These are phyloP conservation scores for Tychaedon coryphoeus DNA, from an alignment of 2,113 vertebrate species.

Conservation along the genomic window DNA sequence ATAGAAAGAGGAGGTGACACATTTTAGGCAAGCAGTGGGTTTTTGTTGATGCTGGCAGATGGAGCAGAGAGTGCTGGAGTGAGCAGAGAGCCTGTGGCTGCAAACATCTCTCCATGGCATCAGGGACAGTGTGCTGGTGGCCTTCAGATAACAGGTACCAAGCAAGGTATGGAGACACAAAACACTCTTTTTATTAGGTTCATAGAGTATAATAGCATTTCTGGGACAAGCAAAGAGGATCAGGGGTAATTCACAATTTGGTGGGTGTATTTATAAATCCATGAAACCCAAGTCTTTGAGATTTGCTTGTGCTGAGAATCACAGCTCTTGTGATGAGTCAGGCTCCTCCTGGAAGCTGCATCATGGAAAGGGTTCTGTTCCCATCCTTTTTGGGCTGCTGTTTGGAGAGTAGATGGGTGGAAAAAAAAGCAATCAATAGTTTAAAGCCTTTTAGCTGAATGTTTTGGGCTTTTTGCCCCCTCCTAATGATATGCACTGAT, in stretches of 20 bases:
- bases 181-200: background rate
- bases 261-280: background rate
- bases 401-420: background rate
- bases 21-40: background rate
- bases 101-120: background rate
- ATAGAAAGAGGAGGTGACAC: background rate
- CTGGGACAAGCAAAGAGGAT: background rate
- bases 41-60: background rate
- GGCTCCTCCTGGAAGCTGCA: slow-evolving; percentile 3
- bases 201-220: background rate
- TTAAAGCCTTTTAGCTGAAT: background rate
- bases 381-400: background rate
- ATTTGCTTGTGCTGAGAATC: background rate
- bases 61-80: background rate
- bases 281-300: background rate
- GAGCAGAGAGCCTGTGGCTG: background rate
- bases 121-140: background rate
- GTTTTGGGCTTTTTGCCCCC: background rate
- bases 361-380: background rate
- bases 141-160: background rate
- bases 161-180: background rate
- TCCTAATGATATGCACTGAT: accelerated
- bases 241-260: background rate
- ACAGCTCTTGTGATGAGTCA: background rate
- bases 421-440: background rate